Base-by-base conservation (phyloP, 2,113 vertebrate species). In the Argyrosomus japonicus region DNA sequence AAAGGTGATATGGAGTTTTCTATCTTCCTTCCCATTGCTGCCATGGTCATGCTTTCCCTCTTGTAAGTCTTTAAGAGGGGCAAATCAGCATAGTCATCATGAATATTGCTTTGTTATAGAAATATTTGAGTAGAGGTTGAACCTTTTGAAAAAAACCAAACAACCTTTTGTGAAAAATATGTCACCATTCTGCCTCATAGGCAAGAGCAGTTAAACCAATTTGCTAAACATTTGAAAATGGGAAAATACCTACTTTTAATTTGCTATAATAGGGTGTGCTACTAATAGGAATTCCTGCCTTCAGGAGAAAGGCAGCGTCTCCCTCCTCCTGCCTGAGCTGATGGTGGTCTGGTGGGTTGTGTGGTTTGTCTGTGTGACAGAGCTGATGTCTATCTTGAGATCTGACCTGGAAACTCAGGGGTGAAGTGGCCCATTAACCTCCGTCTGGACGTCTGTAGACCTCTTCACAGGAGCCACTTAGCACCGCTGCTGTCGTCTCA, bases 401-500 rank as follows among this genome's bases (percentile, higher is more conserved):
- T 47, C 65, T 87, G 68, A 83, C 87, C 89, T 80, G 83, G 79
- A 87, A 83, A 19, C 75, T 85, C 77, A 50, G 15, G 60, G 76
- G 87, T 89, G 82, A 93, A 88, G 86, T 77, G 84, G 69, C 82
- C 84, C 87, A 86, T 91, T 93, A 89, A 89, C 90, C 90, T 72
- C 83, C 1, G 58, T 71, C 77, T 74, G 81, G 32, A 13, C 18
- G 23, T 69, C 71, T 87, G 67, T 13, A 17, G 58, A 36, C 64
- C 68, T 85, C 83, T 47, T 87, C 82, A 76, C 69, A 54, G 62
- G 60, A 87, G 75, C 71, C 89, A 87, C 88, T 88, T 79, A 85
- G 48, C 69, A 2, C n/a, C 1, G 47, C 71, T 54, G 62, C 74
- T 40, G 54, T 61, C 7, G 62, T 85, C 88, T 81, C 86, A 75